Conservation (phyloP, 2,113 vertebrate species). For the Anoplopoma fimbria region DNA sequence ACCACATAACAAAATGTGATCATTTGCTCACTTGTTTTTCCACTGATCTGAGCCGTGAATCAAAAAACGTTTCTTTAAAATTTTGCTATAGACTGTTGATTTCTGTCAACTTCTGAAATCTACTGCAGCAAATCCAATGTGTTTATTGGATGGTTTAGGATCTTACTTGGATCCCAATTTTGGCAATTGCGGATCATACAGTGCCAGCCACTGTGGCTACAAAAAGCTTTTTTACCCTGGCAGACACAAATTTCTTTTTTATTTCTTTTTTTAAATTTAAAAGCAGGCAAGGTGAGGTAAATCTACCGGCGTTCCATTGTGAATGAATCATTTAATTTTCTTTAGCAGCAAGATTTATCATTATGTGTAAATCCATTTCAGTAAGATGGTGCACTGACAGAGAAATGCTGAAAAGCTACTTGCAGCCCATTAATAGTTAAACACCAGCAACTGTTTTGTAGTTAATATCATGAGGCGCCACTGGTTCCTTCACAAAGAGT, state of each 20-base stretch:
- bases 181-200: not conserved
- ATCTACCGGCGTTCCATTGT: not conserved
- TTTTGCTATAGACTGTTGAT: not conserved
- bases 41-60: too few relatives aligned
- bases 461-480: conserved; percentile 31
- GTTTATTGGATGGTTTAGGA: not conserved
- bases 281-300: not conserved
- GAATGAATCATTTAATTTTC: not conserved
- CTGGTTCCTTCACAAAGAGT: conserved; percentile 26
- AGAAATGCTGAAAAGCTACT: not conserved
- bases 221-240: not conserved
- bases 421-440: not conserved
- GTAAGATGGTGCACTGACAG: not conserved
- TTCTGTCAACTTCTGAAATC: not conserved
- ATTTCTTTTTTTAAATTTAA: too few relatives aligned
- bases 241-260: not conserved
- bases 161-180: not conserved
- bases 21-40: not conserved
- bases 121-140: not conserved
- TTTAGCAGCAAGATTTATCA: not conserved
- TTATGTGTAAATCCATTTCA: not conserved
- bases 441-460: conserved; percentile 28
- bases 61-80: too few relatives aligned
- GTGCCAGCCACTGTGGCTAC: not conserved
- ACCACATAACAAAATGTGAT: too few relatives aligned